A percentile compares a stretch with the other conserved stretches of the same genome.
Conservation (phyloP, 2,113 vertebrate species). For the Sus scrofa region T2T-Sscrofa CM000818.6:76846001-76846500, state of each 20-base stretch:
- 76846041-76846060: not conserved
- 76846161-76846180: not conserved
- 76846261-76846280: not conserved
- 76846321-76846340: not conserved
- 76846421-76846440: not conserved
- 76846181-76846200: not conserved
- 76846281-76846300: not conserved
- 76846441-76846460: not conserved
- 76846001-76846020: not conserved
- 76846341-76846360: not conserved
- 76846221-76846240: not conserved
- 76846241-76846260: not conserved
- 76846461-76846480: not conserved
- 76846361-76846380: constrained; percentile 3
- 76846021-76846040: not conserved
- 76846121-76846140: not conserved
- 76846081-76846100: not conserved
- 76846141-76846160: not conserved
- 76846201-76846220: not conserved
- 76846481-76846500: not conserved
- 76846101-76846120: not conserved
- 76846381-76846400: not conserved
- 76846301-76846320: not conserved
- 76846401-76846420: not conserved
- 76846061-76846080: not conserved